Evolutionary conservation across 2,888 invertebrate genomes (phyloP).

Genomic region (Torymus tubicola): DNA sequence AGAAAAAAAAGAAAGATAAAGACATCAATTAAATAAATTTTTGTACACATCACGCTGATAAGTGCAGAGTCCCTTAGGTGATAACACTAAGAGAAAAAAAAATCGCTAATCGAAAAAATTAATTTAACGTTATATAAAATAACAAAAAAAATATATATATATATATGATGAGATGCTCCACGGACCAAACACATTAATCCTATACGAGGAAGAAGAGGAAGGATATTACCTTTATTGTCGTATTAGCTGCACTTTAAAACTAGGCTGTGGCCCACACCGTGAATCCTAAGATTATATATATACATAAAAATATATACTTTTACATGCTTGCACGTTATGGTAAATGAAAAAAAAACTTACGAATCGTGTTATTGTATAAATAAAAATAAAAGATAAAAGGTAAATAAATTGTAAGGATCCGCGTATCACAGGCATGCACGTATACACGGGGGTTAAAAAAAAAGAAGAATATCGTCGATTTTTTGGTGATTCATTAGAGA

Average conservation of each 20-base stretch:
- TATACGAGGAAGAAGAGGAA: slow-evolving; percentile 11
- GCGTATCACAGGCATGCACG: slow-evolving; percentile 27
- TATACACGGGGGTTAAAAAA: background rate
- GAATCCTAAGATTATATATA: slow-evolving; percentile 33
- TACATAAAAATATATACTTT: slow-evolving; percentile 40
- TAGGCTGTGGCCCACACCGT: slow-evolving; percentile 64
- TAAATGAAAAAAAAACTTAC: slow-evolving; percentile 11
- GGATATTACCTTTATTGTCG: slow-evolving; percentile 59
- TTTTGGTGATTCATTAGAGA: background rate
- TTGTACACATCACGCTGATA: slow-evolving; percentile 61
- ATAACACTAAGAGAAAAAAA: slow-evolving; percentile 56
- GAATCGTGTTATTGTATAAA: slow-evolving; percentile 31
- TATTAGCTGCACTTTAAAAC: slow-evolving; percentile 68
- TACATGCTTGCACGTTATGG: slow-evolving; percentile 56
- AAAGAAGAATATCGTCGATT: background rate
- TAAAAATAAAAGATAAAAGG: slow-evolving; percentile 1
- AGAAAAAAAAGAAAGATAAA: slow-evolving; percentile 4
- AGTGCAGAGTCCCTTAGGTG: slow-evolving; percentile 60
- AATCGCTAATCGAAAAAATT: slow-evolving; percentile 65
- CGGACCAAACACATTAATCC: slow-evolving; percentile 71
- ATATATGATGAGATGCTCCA: slow-evolving; percentile 62
- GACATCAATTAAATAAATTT: slow-evolving; percentile 58
- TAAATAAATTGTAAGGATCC: background rate
- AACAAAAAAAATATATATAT: too few species aligned
- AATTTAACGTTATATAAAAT: slow-evolving; percentile 63